Evolutionary conservation across 2,113 vertebrate species (phyloP), one percentile per base, ranked within the genome.

Genomic region (Sylvilagus bachmani): DNA sequence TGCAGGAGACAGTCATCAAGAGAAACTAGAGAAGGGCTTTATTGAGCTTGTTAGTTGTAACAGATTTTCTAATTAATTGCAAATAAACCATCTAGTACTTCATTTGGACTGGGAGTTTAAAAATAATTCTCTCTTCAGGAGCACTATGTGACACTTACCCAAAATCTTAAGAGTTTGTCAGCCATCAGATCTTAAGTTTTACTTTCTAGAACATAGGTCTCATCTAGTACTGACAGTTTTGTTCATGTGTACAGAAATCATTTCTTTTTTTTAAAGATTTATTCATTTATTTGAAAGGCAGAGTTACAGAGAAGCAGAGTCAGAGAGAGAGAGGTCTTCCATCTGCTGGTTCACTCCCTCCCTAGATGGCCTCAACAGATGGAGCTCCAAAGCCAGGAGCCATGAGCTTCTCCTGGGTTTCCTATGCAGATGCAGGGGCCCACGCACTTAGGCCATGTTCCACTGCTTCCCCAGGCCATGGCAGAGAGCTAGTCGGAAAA

Each of bases 151-250:
- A 92, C 74, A 95, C 89, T 92, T 25, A 11, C 17, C 29, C 16
- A 61, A 44, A 71, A 21, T 55, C 17, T 67, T 95, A 21, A 13
- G 87, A 84, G 67, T 64, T 89, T 49, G 29, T 75, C 58, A 61
- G 27, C 14, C 49, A 10, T 64, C 21, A 12, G 51, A 85, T 73
- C 53, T 90, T 74, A 33, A 61, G 29, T 70, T 81, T 96, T 89
- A 58, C 82, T 94, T 90, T 73, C 70, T 44, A 71, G 90, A 91
- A 90, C 36, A 25, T 3, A 55, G 58, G 55, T 33, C 27, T 13
- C 17, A 19, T 84, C 71, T 25, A 70, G 86, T 74, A 85, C 84
- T 16, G 51, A 95, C 93, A 94, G 62, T 94, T 97, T 78, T 82
- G 64, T 82, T 79, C 93, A 93, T 31, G 82, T 83, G 31, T 38